Percentiles rank a stretch among this genome's conserved stretches.
Conservation (phyloP, 2,113 vertebrate species). For the Pituophis catenifer region DNA sequence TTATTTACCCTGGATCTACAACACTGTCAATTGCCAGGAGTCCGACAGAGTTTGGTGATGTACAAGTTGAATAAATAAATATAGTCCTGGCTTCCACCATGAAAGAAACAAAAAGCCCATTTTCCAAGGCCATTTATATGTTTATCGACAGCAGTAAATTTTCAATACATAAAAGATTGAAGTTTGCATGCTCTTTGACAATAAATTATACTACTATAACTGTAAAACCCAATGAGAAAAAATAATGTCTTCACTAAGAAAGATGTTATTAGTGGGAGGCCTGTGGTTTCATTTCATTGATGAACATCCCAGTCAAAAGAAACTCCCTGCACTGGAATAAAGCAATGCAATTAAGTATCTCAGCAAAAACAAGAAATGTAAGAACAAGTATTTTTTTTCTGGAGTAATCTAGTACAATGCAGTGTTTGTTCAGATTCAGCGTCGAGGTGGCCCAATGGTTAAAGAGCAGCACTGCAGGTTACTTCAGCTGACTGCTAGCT, state of each 20-base stretch:
- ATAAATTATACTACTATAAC: background rate
- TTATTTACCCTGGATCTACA: background rate
- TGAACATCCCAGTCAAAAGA: background rate
- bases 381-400: background rate
- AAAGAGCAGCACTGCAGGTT: too few species aligned
- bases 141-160: background rate
- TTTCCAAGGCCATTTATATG: background rate
- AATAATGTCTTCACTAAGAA: background rate
- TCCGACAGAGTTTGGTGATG: background rate
- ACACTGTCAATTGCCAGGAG: background rate
- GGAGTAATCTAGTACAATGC: background rate
- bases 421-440: background rate
- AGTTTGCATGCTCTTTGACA: background rate
- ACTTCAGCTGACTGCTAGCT: too few species aligned
- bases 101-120: background rate
- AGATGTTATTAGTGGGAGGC: background rate
- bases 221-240: background rate
- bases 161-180: background rate
- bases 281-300: background rate
- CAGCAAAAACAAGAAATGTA: background rate
- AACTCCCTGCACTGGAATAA: background rate
- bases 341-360: background rate
- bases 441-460: too few species aligned
- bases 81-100: background rate
- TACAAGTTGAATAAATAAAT: background rate